Evolutionary conservation across 2,888 invertebrate species (phyloP), one percentile per base, ranked within the genome.

Genomic region (Stramonita haemastoma): DNA sequence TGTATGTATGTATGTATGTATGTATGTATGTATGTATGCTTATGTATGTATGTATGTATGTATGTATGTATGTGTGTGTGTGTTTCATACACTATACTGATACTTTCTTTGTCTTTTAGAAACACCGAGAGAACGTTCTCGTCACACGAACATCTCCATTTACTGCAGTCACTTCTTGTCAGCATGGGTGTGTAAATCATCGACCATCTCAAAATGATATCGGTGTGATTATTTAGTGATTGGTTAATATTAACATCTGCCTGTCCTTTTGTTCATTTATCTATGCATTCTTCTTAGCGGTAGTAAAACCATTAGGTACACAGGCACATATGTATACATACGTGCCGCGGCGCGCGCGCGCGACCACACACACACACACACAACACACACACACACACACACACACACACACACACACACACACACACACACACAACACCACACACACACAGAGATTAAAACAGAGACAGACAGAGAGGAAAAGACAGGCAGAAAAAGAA

Each of bases 141-240:
- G 66, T 34, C 86, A 66, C 22, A 92, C 93, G 29, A 91, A 92
- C 86, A 89, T 92, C 87, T 93, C 92, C 90, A 93, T 96, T n/a
- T 96, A 96, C 90, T 87, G 93, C 88, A 95, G 95, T 87, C 96
- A 96, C 90, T 92, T 94, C 66, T 92, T 96, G 57, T 96, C 96
- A 81, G 95, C 96, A 91, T 96, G 96, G 96, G 95, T 95, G 92
- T 91, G 93, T 46, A 46, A 46, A 32, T n/a, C n/a, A 79, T 15
- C 4, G 1, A 66, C 66, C 66, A 66, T 2, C 17, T 26, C 26
- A 66, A 22, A 66, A 17, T 22, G 17, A 26, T 66, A 66, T 2
- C 66, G 2, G 26, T 66, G 17, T 17, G 17, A 6, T 17, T 66
- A 66, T 26, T 2, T 66, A 22, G 66, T 66, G 66, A 17, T 26